Base-by-base conservation (phyloP, 2,113 vertebrate species). In the Toxotes chatareus region DNA sequence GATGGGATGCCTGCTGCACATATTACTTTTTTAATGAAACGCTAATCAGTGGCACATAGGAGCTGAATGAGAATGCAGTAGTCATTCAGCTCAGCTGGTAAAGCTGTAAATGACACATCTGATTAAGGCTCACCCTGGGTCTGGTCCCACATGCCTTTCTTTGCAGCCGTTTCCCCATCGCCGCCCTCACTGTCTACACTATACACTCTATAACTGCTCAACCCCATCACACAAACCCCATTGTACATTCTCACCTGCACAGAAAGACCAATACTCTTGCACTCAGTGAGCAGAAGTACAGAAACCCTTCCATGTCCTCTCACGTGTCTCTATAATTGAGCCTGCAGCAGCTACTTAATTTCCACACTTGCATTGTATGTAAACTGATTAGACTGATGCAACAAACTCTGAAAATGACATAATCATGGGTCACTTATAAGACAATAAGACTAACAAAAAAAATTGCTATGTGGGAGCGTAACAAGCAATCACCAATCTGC, bases 1-100 rank as follows among this genome's bases (percentile, higher is more conserved):
- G 75, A 88, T 76, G 51, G 32, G 76, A 77, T 49, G 21, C 9
- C 72, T 78, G 66, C 63, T 61, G 51, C 34, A 23, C 66, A 79
- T 85, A 88, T 90, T 90, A 83, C 76, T 85, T 70, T 88, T 89
- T 79, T 84, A 91, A 93, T 91, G 73, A 90, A 88, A 69, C 38
- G 17, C 23, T 90, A 92, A 90, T 90, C 72, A 86, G 56, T 82
- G 64, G 72, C 66, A 78, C 70, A 55, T 61, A 36, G 46, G 71
- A 78, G 49, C 53, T 76, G 73, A 76, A 77, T 56, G 56, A 67
- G 61, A 77, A 57, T 8, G 36, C 14, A 56, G 68, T 4, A 44
- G 53, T 67, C 60, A 51, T 76, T 79, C 65, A 57, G 40, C 72
- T 66, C 47, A 27, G 56, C 65, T 42, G 73, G 61, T 49, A 38